Evolutionary conservation across 1,140 invertebrate species (phyloP).

Genomic region (Caenorhabditis latens): DNA sequence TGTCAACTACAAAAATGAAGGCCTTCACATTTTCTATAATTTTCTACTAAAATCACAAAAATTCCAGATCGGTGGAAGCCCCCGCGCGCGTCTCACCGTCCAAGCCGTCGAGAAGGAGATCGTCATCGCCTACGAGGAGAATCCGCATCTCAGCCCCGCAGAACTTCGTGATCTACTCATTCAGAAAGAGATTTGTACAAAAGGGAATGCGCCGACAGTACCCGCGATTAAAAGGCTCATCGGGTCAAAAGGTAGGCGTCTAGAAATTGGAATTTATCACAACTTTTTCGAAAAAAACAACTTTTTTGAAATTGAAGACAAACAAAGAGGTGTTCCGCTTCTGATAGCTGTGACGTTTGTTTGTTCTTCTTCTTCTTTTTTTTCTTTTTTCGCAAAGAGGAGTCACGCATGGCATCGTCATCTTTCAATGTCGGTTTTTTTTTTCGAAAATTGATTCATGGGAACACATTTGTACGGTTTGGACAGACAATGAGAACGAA

Average conservation of each 20-base stretch:
- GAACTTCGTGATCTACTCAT: slow-evolving; percentile 70
- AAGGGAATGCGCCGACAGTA: slow-evolving; percentile 25
- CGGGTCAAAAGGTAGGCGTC: not conserved
- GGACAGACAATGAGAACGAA: too few relatives aligned
- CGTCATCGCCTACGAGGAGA: slow-evolving; percentile 62
- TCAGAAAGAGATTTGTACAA: slow-evolving; percentile 64
- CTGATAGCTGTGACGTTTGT: slow-evolving; percentile 38
- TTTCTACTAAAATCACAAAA: too few relatives aligned
- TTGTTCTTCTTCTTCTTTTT: not conserved
- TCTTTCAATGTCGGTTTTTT: too few relatives aligned
- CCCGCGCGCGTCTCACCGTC: slow-evolving; percentile 69
- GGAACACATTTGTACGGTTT: too few relatives aligned
- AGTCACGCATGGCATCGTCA: not conserved
- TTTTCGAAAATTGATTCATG: too few relatives aligned
- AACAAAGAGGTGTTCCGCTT: not conserved
- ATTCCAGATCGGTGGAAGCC: slow-evolving; percentile 75
- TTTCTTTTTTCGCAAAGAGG: not conserved
- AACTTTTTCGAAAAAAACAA: too few relatives aligned
- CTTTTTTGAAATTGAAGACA: slow-evolving; percentile 25
- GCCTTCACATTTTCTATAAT: too few relatives aligned
- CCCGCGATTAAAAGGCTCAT: slow-evolving; percentile 18
- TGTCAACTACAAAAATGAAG: too few relatives aligned
- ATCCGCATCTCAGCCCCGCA: slow-evolving; percentile 63
- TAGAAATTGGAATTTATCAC: too few relatives aligned
- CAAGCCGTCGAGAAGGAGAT: slow-evolving; percentile 72